Conservation (phyloP, 1,140 invertebrate genomes). For the Panonychus citri region DNA sequence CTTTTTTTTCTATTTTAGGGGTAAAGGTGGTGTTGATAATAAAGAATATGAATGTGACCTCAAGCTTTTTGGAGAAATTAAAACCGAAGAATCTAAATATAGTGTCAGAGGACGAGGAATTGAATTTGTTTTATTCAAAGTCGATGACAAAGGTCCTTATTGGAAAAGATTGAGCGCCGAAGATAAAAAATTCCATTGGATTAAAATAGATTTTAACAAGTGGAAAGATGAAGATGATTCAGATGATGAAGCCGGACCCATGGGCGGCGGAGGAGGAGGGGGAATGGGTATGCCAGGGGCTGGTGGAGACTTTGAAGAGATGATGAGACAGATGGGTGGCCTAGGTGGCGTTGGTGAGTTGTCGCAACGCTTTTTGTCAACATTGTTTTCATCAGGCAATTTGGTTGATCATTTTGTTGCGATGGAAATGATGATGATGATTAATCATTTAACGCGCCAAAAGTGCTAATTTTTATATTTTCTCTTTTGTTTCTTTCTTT, state of each 20-base stretch:
- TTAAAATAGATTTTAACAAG: slow-evolving; percentile 88
- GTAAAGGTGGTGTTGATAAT: slow-evolving; percentile 56
- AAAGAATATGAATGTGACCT: slow-evolving; percentile 63
- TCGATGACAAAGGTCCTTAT: slow-evolving; percentile 39
- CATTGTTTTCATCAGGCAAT: too few species aligned
- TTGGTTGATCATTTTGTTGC: too few species aligned
- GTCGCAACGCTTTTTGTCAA: not conserved
- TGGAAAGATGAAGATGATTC: slow-evolving; percentile 83
- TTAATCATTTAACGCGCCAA: too few species aligned
- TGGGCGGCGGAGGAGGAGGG: slow-evolving; percentile 52
- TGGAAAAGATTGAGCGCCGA: slow-evolving; percentile 71
- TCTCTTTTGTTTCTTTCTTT: not conserved
- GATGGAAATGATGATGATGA: too few species aligned
- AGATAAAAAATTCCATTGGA: slow-evolving; percentile 73
- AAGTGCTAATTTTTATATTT: too few species aligned
- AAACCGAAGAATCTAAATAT: slow-evolving; percentile 39
- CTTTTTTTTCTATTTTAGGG: slow-evolving; percentile 22
- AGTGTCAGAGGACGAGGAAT: slow-evolving; percentile 40
- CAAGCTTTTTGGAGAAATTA: slow-evolving; percentile 53
- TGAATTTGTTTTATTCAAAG: slow-evolving; percentile 50
- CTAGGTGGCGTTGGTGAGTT: slow-evolving; percentile 20
- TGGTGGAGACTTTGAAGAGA: slow-evolving; percentile 33
- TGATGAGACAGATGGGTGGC: slow-evolving; percentile 34
- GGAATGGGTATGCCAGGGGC: slow-evolving; percentile 19
- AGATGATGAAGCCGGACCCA: slow-evolving; percentile 27